Percentiles rank a stretch among this genome's conserved stretches.
These are phyloP conservation scores for Erethizon dorsatum DNA, from an alignment of 2,797 vertebrate species.

Conservation along the genomic window DNA sequence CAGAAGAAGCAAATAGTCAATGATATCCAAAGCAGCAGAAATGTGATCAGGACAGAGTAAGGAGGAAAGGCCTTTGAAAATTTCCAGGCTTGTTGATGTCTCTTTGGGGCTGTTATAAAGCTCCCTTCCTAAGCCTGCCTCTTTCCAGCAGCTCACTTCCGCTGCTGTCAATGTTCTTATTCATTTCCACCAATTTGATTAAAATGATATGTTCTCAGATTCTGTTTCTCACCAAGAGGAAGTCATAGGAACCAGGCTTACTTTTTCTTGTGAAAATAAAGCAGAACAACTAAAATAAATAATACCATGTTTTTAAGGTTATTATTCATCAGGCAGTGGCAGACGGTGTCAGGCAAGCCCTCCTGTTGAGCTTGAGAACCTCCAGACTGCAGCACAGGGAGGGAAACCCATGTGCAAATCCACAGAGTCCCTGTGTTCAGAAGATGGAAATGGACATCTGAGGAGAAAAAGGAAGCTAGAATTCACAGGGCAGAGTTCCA, in stretches of 20 bases:
- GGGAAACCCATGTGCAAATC: background rate
- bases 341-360: background rate
- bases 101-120: background rate
- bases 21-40: background rate
- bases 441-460: background rate
- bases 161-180: background rate
- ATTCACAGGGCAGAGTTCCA: background rate
- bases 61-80: background rate
- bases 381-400: background rate
- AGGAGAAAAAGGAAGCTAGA: background rate
- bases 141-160: background rate
- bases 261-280: background rate
- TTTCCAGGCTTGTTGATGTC: background rate
- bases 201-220: background rate
- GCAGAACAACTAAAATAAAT: background rate
- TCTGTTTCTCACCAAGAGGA: background rate
- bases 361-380: accelerated
- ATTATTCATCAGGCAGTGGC: too few species aligned
- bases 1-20: background rate
- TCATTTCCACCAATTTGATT: background rate
- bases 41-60: background rate
- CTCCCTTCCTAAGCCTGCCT: background rate
- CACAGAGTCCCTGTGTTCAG: background rate
- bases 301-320: background rate
- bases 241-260: background rate